phyloP scores from a whole-genome alignment of 1,140 invertebrate genomes.

The Meteorus sp. region DNA sequence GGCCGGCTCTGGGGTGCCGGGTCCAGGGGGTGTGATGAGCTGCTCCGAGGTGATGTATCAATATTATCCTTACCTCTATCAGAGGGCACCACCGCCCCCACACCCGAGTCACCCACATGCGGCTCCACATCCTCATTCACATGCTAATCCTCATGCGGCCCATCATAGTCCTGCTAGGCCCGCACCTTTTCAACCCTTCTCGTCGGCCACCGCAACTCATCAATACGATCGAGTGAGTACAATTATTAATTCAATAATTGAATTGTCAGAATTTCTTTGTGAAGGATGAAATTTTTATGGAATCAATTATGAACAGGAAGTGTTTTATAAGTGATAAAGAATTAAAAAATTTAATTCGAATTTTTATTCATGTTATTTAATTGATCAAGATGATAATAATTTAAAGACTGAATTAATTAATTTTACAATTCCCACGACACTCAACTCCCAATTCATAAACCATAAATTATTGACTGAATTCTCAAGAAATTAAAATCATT shows the following conservation, averaged over 20 bases:
- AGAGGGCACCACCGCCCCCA: constrained; percentile 58
- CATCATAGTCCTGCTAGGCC: constrained; percentile 56
- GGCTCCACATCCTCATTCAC: constrained; percentile 49
- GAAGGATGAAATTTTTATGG: too few species aligned
- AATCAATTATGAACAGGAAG: too few species aligned
- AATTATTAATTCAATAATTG: background rate
- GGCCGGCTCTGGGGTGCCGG: constrained; percentile 57
- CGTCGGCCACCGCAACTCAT: constrained; percentile 52
- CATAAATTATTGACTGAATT: too few species aligned
- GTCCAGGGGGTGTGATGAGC: constrained; percentile 62
- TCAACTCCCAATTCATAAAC: too few species aligned
- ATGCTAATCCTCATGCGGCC: constrained; percentile 51
- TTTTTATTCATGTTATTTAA: too few species aligned
- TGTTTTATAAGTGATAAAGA: too few species aligned
- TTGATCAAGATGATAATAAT: too few species aligned
- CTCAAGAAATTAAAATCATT: too few species aligned
- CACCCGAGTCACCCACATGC: constrained; percentile 54
- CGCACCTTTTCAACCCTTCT: constrained; percentile 57
- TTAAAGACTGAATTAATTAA: too few species aligned
- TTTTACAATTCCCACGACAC: too few species aligned
- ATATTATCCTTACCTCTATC: constrained; percentile 65
- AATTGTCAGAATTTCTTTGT: background rate
- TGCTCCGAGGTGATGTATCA: constrained; percentile 67
- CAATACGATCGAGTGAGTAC: constrained; percentile 62
- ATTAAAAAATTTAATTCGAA: too few species aligned